A percentile compares a stretch with the other conserved stretches of the same genome.
Evolutionary conservation across 2,888 invertebrate genomes (phyloP).

Genomic region (Zygothrica quintamaculata): DNA sequence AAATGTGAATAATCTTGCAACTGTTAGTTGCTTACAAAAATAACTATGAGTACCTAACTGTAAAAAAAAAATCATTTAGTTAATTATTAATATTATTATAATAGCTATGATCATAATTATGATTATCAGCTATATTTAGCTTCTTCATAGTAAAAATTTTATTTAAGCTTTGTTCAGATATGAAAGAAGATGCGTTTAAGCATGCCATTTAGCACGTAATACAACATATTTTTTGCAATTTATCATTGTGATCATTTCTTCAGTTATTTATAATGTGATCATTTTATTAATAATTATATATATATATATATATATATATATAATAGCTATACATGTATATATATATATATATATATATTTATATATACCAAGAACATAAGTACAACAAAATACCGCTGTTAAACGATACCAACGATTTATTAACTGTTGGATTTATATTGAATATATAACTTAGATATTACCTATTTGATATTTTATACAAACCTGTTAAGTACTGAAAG

Average conservation of each 20-base stretch:
- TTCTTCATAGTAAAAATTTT: slow-evolving; percentile 3
- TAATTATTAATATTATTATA: too few species aligned
- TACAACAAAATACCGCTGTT: slow-evolving; percentile 38
- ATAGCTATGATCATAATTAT: too few species aligned
- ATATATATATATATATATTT: slow-evolving; percentile 5
- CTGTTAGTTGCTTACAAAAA: slow-evolving; percentile 51
- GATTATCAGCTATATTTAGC: slow-evolving; percentile 20
- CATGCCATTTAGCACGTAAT: slow-evolving; percentile 56
- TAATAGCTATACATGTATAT: not conserved
- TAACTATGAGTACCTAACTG: slow-evolving; percentile 60
- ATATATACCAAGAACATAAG: slow-evolving; percentile 14
- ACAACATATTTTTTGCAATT: slow-evolving; percentile 22
- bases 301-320: slow-evolving; percentile 5
- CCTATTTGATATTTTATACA: slow-evolving; percentile 62
- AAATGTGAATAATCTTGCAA: slow-evolving; percentile 62
- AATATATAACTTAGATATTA: slow-evolving; percentile 33
- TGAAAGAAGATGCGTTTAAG: slow-evolving; percentile 56
- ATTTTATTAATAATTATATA: slow-evolving; percentile 16
- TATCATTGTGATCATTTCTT: slow-evolving; percentile 55
- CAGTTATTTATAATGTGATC: slow-evolving; percentile 49
- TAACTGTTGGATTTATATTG: slow-evolving; percentile 22
- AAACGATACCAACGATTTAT: slow-evolving; percentile 68
- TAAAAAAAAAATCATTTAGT: not conserved
- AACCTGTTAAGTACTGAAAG: slow-evolving; percentile 48
- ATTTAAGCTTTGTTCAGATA: slow-evolving; percentile 20